phyloP scores from a whole-genome alignment of 2,888 invertebrate species.

The Drosophila paramelanica region DNA sequence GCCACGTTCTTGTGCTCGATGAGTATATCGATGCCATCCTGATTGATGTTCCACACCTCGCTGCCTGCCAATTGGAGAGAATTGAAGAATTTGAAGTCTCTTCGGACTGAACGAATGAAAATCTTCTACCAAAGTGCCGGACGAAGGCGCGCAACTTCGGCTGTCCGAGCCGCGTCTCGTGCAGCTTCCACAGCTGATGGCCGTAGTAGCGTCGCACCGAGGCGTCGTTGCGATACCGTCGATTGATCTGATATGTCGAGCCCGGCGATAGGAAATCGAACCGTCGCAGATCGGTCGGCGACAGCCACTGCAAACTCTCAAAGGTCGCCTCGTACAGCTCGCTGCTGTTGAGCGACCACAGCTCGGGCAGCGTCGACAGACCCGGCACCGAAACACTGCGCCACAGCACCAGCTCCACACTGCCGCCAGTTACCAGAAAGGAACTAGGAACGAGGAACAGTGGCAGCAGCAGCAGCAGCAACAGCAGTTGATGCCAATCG shows the following conservation, averaged over 20 bases:
- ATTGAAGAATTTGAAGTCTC: not conserved
- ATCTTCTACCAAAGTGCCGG: conserved; percentile 65
- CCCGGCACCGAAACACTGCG: conserved; percentile 60
- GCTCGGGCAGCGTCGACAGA: conserved; percentile 42
- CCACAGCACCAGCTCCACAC: conserved; percentile 46
- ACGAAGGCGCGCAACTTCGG: conserved; percentile 60
- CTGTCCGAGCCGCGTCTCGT: conserved; percentile 72
- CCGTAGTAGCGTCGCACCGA: conserved; percentile 85
- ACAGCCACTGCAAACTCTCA: conserved; percentile 75
- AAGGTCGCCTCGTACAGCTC: conserved; percentile 73
- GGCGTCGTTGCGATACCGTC: conserved; percentile 71
- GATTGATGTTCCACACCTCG: conserved; percentile 84
- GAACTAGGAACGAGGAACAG: no score
- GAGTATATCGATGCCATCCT: conserved; percentile 88
- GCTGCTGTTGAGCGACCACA: conserved; percentile 59
- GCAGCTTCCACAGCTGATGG: conserved; percentile 91
- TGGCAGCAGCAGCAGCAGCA: conserved; percentile 4
- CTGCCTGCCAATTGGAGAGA: conserved; percentile 63
- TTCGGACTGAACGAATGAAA: no score
- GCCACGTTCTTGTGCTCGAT: conserved; percentile 86
- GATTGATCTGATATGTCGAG: conserved; percentile 78
- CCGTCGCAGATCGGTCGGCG: conserved; percentile 71
- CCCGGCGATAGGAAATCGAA: conserved; percentile 76
- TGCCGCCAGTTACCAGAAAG: not conserved
- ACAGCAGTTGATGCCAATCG: conserved; percentile 10